Conservation (phyloP, 2,113 vertebrate species). For the Apteryx mantelli region DNA sequence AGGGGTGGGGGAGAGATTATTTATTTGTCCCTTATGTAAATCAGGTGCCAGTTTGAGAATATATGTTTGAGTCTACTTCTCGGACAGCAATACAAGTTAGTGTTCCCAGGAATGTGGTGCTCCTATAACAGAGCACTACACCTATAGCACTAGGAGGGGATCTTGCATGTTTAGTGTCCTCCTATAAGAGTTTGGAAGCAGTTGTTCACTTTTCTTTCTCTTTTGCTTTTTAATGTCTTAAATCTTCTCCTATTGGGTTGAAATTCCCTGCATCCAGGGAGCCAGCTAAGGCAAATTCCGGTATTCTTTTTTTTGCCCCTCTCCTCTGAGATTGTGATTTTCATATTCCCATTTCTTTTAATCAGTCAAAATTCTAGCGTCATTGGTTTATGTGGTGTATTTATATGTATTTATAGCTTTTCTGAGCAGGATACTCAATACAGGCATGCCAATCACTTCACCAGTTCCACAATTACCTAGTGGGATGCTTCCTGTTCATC, state of each 20-base stretch:
- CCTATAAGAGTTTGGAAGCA: neutral
- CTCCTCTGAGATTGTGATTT: neutral
- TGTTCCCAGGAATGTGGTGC: neutral
- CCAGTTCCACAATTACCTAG: neutral
- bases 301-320: neutral
- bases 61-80: accelerated
- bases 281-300: neutral
- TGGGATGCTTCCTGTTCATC: neutral
- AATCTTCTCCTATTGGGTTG: neutral
- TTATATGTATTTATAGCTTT: neutral
- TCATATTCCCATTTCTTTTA: neutral
- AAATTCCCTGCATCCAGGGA: neutral
- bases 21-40: neutral
- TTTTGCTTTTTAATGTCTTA: neutral
- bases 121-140: neutral
- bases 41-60: neutral
- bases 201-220: neutral
- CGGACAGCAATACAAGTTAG: accelerated
- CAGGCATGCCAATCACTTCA: neutral
- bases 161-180: neutral
- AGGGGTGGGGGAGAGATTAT: neutral
- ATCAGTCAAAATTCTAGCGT: neutral
- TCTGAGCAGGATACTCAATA: neutral
- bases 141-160: neutral
- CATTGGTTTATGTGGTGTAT: neutral